Base-by-base conservation (phyloP, 2,888 invertebrate species). In the Harpalus rufipes region DNA sequence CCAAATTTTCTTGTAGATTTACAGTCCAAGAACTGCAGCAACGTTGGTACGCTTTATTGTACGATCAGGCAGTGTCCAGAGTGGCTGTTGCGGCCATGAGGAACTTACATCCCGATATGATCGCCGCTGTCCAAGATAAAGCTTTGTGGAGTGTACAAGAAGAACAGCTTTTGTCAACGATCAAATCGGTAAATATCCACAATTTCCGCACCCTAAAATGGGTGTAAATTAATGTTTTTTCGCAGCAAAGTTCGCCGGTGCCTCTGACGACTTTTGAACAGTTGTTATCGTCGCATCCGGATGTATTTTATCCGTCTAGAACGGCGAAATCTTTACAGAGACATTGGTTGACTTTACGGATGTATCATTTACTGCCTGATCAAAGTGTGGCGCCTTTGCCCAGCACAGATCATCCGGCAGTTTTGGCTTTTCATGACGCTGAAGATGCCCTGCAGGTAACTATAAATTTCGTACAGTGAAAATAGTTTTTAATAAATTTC, bases 1-100 rank as follows among this genome's bases (percentile, higher is more conserved):
- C 97, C 0, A 98, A 98, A 89, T 99, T 99, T 92, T 97, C 99
- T 0, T 98, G 98, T 89, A 95, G 97, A 85, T 99, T 98, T 90
- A 97, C 98, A 0, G 92, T 98, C 25, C 96, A 96, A 89, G 99
- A 99, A 90, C 93, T 99, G 81, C 97, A 98, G 89, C 97, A 98
- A 83, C 94, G 99, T 78, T 99, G 99, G 99, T 98, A 97, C 91
- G 96, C 98, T 0, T 91, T 99, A 83, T 92, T 99, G 21, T 99
- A 99, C 90, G 98, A 99, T 91, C 96, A 97, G n/a, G 95, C 97
- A 68, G 95, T 99, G 74, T 98, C 98, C 3, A 93, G 98, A 86
- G 95, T 98, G 58, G 97, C 98, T 2, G 95, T 98, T 0, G 95
- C 96, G 68, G 98, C 98, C 0, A 98, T 99, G 96, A 93, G 97